Evolutionary conservation across 2,797 vertebrate genomes (phyloP).

Genomic region (Tragopan temminckii): DNA sequence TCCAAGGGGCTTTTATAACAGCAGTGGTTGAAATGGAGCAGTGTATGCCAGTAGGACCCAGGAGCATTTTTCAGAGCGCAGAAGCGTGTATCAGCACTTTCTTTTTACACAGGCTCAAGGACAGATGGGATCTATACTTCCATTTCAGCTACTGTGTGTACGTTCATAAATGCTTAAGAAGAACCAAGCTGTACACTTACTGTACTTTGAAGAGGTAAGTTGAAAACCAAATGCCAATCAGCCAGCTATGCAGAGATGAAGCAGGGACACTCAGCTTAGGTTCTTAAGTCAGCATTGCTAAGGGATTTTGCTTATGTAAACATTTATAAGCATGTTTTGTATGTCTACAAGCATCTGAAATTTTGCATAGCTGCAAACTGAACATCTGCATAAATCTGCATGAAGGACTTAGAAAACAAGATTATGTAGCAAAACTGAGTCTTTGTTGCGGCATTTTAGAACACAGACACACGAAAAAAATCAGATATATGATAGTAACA

Average conservation of each 20-base stretch:
- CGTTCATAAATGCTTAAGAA: constrained; percentile 12
- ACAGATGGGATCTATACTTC: constrained; percentile 29
- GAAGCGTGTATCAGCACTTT: constrained; percentile 38
- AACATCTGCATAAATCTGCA: constrained; percentile 69
- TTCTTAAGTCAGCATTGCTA: constrained; percentile 43
- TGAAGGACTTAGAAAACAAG: constrained; percentile 49
- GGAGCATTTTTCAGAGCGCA: neutral
- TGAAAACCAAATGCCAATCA: constrained; percentile 58
- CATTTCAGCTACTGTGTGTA: neutral
- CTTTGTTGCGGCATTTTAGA: constrained; percentile 40
- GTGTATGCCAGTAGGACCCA: neutral
- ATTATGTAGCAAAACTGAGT: constrained; percentile 51
- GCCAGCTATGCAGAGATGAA: constrained; percentile 17
- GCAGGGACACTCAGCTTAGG: constrained; percentile 49
- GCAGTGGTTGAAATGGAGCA: accelerated
- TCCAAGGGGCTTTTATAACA: constrained; percentile 14
- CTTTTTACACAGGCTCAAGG: neutral
- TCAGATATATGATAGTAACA: constrained; percentile 7
- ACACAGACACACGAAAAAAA: constrained; percentile 47
- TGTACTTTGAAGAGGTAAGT: constrained; percentile 59
- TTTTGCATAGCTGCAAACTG: constrained; percentile 60
- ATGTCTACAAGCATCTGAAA: constrained; percentile 35
- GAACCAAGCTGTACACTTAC: constrained; percentile 9
- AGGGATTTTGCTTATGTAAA: constrained; percentile 64
- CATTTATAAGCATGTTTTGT: constrained; percentile 33